These are phyloP conservation scores for Halcyon leucocephala DNA, from an alignment of 2,797 vertebrate species.

Conservation along the genomic window DNA sequence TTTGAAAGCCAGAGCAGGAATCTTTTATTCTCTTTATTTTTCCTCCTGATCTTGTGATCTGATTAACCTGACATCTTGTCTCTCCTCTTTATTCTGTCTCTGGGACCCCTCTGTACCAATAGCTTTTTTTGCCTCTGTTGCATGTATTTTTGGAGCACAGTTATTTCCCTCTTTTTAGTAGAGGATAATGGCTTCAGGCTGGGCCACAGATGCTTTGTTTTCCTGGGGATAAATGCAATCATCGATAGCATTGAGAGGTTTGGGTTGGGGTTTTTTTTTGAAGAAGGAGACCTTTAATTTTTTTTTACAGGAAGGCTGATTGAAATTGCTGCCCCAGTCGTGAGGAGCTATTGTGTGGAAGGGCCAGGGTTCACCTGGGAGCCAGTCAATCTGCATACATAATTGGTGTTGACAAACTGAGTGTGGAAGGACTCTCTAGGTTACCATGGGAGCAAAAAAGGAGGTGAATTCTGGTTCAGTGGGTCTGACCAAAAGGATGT, in stretches of 20 bases:
- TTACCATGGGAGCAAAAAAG: constrained; percentile 35
- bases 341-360: not conserved
- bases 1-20: not conserved
- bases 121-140: not conserved
- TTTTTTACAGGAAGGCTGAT: not conserved
- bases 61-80: not conserved
- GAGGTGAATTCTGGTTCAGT: constrained; percentile 58
- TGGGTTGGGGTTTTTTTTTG: not conserved
- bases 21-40: not conserved
- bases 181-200: not conserved
- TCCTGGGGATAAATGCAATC: not conserved
- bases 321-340: not conserved
- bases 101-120: not conserved
- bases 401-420: constrained; percentile 51
- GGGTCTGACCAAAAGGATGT: constrained; percentile 4
- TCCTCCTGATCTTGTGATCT: not conserved
- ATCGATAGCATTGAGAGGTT: not conserved
- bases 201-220: not conserved
- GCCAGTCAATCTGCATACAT: not conserved
- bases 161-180: not conserved
- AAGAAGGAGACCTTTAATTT: not conserved
- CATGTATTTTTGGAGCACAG: not conserved
- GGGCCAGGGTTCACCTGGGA: constrained; percentile 49
- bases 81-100: not conserved
- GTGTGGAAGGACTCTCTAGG: not conserved